Base-by-base conservation (phyloP, 2,797 vertebrate species). In the Squalus acanthias region DNA sequence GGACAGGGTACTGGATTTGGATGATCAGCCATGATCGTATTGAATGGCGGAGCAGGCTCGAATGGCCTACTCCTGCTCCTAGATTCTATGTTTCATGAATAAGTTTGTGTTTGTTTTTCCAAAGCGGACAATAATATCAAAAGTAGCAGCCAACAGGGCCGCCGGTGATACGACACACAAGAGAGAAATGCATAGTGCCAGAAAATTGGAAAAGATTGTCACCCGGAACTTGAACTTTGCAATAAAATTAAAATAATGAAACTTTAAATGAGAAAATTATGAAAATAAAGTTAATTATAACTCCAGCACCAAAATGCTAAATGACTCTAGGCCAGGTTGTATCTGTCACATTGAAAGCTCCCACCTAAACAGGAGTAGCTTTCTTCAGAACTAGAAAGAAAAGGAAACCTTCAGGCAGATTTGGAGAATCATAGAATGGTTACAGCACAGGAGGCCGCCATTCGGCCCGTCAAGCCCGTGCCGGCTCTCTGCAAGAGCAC, bases 161-260 rank as follows among this genome's bases (percentile, higher is more conserved):
- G 63, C 39, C 5, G 20, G 65, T 12, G 39, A 46, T 33, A 53
- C 57, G 57, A 8, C 24, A 15, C 2, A 69, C 6, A 13, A 50
- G 20, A 0, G 26, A 67, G 63, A 67, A 50, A 69, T 69, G 65
- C 65, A 69, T 33, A 22, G 65, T 67, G 65, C 92, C 65, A 70
- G 92, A 94, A 94, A 94, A 94, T 94, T 94, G 92, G 65, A 69
- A 94, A 70, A 50, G n/a, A 26, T 50, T 1, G 2, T 70, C n/a
- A 94, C 22, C 63, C 22, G 6, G 20, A 70, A 94, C 92, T 46
- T 94, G 92, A 69, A 65, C n/a, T 24, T 65, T 46, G n/a, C 67
- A 70, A 70, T 39, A 70, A 93, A 94, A 46, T 24, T 22, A n/a
- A 70, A 94, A 94, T 94, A 94, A 70, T 10, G 67, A 94, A 24